Percentiles rank a stretch among this genome's conserved stretches.
These are phyloP conservation scores for Microchirus variegatus DNA, from an alignment of 2,797 vertebrate species.

Conservation along the genomic window DNA sequence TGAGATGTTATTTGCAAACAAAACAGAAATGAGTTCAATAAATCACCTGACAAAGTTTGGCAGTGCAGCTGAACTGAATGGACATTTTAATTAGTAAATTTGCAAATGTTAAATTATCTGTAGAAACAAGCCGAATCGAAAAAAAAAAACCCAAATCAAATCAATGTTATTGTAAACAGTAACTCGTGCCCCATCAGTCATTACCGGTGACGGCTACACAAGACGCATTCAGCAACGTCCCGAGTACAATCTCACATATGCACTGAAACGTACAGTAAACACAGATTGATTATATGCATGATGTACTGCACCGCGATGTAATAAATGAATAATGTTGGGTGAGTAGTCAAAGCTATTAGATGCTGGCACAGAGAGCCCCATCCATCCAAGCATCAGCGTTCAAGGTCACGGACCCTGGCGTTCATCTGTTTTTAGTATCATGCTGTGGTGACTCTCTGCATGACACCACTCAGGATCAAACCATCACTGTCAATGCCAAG, in stretches of 20 bases:
- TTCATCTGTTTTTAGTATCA: constrained; percentile 12
- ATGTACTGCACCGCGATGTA: not conserved
- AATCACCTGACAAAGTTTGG: not conserved
- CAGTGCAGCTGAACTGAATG: not conserved
- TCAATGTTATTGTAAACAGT: not conserved
- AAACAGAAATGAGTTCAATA: not conserved
- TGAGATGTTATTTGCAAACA: not conserved
- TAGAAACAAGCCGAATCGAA: not conserved
- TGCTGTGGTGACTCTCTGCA: not conserved
- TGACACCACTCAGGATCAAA: constrained; percentile 15
- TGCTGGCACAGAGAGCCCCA: constrained; percentile 7
- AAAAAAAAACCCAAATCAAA: not conserved
- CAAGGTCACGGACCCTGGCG: constrained; percentile 25
- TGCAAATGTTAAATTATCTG: not conserved
- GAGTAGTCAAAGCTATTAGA: constrained; percentile 17
- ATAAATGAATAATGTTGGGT: not conserved
- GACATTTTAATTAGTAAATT: too few relatives aligned
- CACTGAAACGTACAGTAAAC: not conserved
- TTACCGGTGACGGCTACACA: not conserved
- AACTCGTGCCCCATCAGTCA: not conserved
- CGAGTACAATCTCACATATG: not conserved
- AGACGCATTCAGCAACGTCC: not conserved
- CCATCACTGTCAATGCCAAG: constrained; percentile 11
- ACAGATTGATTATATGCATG: constrained; percentile 9
- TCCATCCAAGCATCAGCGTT: constrained; percentile 7